Evolutionary conservation across 2,797 vertebrate species (phyloP).

Genomic region (Scomberomorus guttatus): DNA sequence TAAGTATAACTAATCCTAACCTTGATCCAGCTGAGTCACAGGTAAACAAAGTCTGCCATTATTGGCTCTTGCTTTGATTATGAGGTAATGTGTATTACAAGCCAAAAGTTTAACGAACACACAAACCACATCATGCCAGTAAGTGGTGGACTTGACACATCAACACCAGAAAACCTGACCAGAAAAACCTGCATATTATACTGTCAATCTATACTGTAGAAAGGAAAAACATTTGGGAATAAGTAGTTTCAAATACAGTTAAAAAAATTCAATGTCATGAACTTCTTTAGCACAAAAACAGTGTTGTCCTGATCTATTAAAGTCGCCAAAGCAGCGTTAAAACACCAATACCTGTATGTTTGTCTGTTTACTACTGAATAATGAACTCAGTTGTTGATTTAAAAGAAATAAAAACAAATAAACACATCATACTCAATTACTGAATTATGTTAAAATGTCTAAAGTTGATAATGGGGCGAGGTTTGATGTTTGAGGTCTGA

Average conservation of each 20-base stretch:
- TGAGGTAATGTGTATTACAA: neutral
- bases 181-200: neutral
- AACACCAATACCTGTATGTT: neutral
- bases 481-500: neutral
- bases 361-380: neutral
- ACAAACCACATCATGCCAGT: slow-evolving; percentile 15
- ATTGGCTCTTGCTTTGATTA: slow-evolving; percentile 2
- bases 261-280: neutral
- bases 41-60: neutral
- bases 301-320: neutral
- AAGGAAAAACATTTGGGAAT: neutral
- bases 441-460: neutral
- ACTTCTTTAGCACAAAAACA: neutral
- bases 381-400: neutral
- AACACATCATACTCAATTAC: neutral
- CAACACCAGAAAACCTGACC: too few relatives aligned
- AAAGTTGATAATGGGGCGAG: neutral
- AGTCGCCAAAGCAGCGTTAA: neutral
- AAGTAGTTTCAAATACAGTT: neutral
- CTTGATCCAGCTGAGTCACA: neutral
- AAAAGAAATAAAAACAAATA: neutral
- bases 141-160: slow-evolving; percentile 8
- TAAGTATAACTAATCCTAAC: neutral
- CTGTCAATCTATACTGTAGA: neutral
- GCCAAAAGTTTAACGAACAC: neutral